Conservation (phyloP, 2,113 vertebrate species). For the Grantiella picta region DNA sequence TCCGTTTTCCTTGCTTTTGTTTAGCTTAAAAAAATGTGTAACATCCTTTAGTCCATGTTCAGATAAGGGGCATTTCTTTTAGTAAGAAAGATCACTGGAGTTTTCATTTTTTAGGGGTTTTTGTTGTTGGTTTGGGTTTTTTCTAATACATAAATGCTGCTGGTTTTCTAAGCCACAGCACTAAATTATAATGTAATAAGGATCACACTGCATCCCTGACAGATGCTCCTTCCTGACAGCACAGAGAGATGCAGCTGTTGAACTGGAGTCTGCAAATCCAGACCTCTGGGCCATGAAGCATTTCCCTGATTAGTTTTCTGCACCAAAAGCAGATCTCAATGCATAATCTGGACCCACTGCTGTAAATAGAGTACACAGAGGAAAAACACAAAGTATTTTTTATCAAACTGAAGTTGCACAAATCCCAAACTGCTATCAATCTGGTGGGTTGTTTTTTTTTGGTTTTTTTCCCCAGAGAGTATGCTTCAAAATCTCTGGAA, state of each 20-base stretch:
- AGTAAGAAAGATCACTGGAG: neutral
- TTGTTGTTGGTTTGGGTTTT: too few species aligned
- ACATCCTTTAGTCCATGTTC: neutral
- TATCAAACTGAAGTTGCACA: neutral
- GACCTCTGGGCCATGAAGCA: conserved; percentile 10
- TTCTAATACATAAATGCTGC: neutral
- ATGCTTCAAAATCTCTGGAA: neutral
- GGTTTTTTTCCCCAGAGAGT: neutral
- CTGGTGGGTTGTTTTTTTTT: too few species aligned
- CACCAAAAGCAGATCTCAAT: neutral
- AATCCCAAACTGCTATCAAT: neutral
- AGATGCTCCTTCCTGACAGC: conserved; percentile 15
- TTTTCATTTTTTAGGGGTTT: neutral
- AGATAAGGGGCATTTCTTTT: neutral
- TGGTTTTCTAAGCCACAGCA: neutral
- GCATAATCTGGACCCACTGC: neutral
- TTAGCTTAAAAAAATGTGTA: neutral
- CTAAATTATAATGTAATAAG: conserved; percentile 14
- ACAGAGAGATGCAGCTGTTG: conserved; percentile 23
- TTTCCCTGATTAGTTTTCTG: conserved; percentile 15
- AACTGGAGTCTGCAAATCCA: neutral
- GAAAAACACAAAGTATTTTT: neutral
- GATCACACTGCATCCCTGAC: neutral
- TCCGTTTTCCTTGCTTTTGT: neutral
- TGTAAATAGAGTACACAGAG: neutral